These are phyloP conservation scores for Ia io DNA, from an alignment of 2,113 vertebrate genomes.

Conservation along the genomic window DNA sequence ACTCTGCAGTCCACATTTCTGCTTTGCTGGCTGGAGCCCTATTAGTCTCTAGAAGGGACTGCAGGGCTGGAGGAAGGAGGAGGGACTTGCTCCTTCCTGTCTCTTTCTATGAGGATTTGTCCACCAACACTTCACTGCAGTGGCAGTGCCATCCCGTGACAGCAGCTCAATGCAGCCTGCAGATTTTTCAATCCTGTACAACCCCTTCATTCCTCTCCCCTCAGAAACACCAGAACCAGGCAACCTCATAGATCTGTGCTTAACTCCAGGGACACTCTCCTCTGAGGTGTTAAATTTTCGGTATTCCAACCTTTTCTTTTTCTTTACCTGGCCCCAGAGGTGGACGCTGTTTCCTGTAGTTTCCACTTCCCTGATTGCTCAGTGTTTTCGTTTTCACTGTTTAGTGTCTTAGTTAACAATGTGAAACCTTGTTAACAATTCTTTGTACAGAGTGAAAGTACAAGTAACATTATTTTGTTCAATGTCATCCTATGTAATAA, in stretches of 20 bases:
- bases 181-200: neutral
- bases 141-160: neutral
- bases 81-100: neutral
- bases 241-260: neutral
- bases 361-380: neutral
- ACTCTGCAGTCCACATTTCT: neutral
- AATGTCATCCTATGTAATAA: neutral
- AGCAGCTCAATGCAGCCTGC: neutral
- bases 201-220: neutral
- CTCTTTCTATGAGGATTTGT: neutral
- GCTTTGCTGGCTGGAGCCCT: neutral
- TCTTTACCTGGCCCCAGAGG: neutral
- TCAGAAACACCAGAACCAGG: neutral
- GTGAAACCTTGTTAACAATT: neutral
- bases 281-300: constrained; percentile 20
- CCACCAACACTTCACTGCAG: neutral
- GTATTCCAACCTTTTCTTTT: neutral
- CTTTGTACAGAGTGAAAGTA: neutral
- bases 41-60: neutral
- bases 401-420: neutral
- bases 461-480: neutral
- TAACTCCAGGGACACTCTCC: neutral
- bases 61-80: neutral
- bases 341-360: neutral
- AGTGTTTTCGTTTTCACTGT: neutral